Conservation (phyloP, 2,888 invertebrate species). For the Erebia ligea region DNA sequence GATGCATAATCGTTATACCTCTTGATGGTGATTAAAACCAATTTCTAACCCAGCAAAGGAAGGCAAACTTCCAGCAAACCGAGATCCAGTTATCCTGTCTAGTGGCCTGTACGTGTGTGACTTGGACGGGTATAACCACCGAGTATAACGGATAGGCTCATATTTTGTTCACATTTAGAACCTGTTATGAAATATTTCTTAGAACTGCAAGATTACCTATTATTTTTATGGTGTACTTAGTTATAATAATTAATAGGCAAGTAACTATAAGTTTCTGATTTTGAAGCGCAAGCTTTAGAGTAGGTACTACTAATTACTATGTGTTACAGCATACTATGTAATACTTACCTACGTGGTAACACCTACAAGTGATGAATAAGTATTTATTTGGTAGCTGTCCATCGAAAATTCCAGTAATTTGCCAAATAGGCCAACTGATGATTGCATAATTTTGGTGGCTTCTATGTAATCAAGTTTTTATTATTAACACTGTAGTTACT, state of each 20-base stretch:
- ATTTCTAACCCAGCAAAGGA: neutral
- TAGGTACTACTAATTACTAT: too few species aligned
- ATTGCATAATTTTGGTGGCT: slow-evolving; percentile 42
- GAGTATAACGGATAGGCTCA: slow-evolving; percentile 3
- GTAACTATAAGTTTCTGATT: too few species aligned
- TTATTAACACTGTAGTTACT: neutral
- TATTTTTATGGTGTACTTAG: neutral
- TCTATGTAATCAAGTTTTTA: slow-evolving; percentile 34
- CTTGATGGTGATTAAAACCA: neutral
- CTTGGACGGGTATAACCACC: neutral
- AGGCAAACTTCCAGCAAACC: neutral
- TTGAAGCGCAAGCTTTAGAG: too few species aligned
- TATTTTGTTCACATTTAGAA: slow-evolving; percentile 8
- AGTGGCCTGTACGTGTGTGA: neutral
- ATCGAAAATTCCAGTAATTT: slow-evolving; percentile 22
- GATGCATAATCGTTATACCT: too few species aligned
- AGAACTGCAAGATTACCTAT: neutral
- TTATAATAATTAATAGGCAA: too few species aligned
- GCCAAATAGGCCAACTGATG: slow-evolving; percentile 32
- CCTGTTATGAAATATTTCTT: slow-evolving; percentile 3
- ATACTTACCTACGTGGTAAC: too few species aligned
- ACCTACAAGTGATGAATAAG: neutral
- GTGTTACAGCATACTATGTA: neutral
- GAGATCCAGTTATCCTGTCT: neutral
- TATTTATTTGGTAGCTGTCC: neutral